These are phyloP conservation scores for Eretmocerus hayati DNA, from an alignment of 2,888 invertebrate genomes.

Conservation along the genomic window DNA sequence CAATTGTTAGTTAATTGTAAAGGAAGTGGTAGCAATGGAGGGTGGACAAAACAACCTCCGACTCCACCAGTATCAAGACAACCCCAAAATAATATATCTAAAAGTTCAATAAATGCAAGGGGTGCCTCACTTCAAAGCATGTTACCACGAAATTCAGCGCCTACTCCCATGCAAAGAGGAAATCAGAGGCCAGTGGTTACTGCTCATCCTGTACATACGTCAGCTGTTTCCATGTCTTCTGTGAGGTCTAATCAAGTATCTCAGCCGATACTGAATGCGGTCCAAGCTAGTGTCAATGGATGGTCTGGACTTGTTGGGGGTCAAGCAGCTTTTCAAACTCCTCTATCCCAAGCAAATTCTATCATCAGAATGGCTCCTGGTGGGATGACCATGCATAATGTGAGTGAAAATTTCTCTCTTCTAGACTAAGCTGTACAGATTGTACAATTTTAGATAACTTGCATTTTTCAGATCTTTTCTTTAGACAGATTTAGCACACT, in stretches of 20 bases:
- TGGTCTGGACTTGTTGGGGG: conserved; percentile 48
- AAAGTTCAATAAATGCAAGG: conserved; percentile 36
- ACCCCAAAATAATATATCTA: conserved; percentile 35
- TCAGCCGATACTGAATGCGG: conserved; percentile 40
- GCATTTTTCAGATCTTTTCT: too few species aligned
- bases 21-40: conserved; percentile 52
- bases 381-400: conserved; percentile 42
- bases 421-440: too few species aligned
- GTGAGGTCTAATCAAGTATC: conserved; percentile 29
- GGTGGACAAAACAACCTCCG: conserved; percentile 73
- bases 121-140: conserved; percentile 20
- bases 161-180: conserved; percentile 35
- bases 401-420: conserved; percentile 33
- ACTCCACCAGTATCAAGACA: conserved; percentile 56
- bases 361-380: conserved; percentile 42
- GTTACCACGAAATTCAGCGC: conserved; percentile 30
- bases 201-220: conserved; percentile 35
- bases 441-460: too few species aligned
- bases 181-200: conserved; percentile 31
- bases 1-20: conserved; percentile 67
- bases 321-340: conserved; percentile 44
- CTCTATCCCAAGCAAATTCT: conserved; percentile 39
- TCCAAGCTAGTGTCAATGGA: conserved; percentile 45
- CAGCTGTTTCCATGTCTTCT: conserved; percentile 38
- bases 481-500: too few species aligned